Base-by-base conservation (phyloP, 2,888 invertebrate species). In the Timema cristinae region DNA sequence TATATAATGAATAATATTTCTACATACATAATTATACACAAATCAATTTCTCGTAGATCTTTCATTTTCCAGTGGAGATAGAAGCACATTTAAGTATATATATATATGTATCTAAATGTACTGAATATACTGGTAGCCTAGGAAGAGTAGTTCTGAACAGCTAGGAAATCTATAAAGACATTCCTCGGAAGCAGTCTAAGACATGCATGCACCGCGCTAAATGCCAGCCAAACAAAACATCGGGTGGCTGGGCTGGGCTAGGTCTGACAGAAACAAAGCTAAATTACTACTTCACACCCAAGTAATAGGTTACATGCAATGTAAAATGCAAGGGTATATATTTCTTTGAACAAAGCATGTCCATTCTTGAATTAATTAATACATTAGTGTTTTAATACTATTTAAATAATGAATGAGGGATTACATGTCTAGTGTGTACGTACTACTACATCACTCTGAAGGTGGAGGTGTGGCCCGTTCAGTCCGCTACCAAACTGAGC, bases 261-360 rank as follows among this genome's bases (percentile, higher is more conserved):
- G 71, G 71, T 73, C 74, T 71, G 69, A 74, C 68, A 70, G 72
- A 74, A 74, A 69, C 70, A 72, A 75, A 75, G 75, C 74, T 72
- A 72, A 74, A 32, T 32, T 68, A 66, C 73, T 72, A 74, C 72
- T 59, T 72, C 70, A 75, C 73, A 74, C 74, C 71, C 73, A 73
- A 68, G 66, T 70, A 73, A 71, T 73, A 73, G 74, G 72, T 72
- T 69, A 74, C 75, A 75, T 76, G 76, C 76, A 75, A 76, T 74
- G 73, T 74, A 75, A 75, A 74, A 74, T 75, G 75, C 74, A 74
- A 73, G 74, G 75, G 75, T 75, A 71, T 67, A 74, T 75, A 69
- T 75, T 73, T 73, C 73, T 72, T 75, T 52, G 66, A 76, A 76
- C 76, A 76, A 76, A 76, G 74, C 76, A 76, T 71, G 73, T 73